Evolutionary conservation across 2,797 vertebrate species (phyloP).

Genomic region (Leptodactylus fallax): DNA sequence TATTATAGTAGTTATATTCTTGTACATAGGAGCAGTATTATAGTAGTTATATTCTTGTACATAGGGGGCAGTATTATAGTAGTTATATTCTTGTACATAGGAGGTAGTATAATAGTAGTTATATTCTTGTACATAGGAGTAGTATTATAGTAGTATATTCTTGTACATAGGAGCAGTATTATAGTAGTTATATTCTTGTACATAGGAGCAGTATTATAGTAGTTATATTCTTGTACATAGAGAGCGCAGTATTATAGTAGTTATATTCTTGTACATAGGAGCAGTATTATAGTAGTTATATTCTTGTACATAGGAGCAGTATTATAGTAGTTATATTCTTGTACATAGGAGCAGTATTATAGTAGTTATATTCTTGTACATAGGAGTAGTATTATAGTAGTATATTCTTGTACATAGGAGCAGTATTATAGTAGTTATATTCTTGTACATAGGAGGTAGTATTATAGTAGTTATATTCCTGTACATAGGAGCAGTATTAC

Average conservation of each 20-base stretch:
- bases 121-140: neutral
- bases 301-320: neutral
- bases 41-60: conserved; percentile 4
- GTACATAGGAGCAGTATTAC: neutral
- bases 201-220: conserved; percentile 2
- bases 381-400: neutral
- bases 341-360: neutral
- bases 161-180: neutral
- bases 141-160: neutral
- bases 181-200: conserved; percentile 8
- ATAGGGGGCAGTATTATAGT: conserved; percentile 9
- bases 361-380: neutral
- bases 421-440: conserved; percentile 5
- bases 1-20: conserved; percentile 7
- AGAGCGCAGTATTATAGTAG: neutral
- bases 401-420: neutral
- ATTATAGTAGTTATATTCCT: neutral
- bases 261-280: neutral
- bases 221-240: neutral
- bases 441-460: neutral
- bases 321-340: neutral
- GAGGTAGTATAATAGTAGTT: neutral
- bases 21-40: neutral
- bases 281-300: conserved; percentile 7
- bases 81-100: neutral